phyloP scores from a whole-genome alignment of 2,888 invertebrate species.

The Druceiella hillmani region DNA sequence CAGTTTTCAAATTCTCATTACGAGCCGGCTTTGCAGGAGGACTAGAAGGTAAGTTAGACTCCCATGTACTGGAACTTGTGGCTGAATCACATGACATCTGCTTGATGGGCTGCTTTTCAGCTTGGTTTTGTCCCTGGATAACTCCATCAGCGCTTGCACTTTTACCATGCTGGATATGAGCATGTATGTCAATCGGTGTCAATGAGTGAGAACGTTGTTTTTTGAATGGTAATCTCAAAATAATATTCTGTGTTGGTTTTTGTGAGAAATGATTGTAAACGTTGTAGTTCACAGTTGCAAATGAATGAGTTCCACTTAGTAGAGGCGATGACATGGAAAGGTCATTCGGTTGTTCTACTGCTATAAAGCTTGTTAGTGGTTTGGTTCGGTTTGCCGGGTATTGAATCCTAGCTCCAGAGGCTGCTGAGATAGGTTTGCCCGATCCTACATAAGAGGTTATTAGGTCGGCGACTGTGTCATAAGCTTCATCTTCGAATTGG shows the following conservation, averaged over 20 bases:
- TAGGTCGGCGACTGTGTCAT: conserved; percentile 88
- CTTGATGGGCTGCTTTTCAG: conserved; percentile 35
- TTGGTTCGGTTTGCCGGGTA: conserved; percentile 78
- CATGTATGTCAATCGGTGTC: conserved; percentile 56
- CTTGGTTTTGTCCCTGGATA: conserved; percentile 48
- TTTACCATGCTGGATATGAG: conserved; percentile 49
- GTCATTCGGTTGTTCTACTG: conserved; percentile 36
- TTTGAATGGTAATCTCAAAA: conserved; percentile 39
- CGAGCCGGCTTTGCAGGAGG: conserved; percentile 55
- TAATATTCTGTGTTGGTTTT: conserved; percentile 40
- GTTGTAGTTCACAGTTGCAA: conserved; percentile 53
- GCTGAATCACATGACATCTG: conserved; percentile 46
- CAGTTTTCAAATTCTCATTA: conserved; percentile 50
- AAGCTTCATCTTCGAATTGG: conserved; percentile 91
- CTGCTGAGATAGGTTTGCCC: conserved; percentile 81
- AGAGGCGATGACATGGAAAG: conserved; percentile 35
- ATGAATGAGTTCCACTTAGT: conserved; percentile 32
- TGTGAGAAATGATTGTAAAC: conserved; percentile 45
- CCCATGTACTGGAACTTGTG: conserved; percentile 47
- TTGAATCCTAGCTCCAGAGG: conserved; percentile 83
- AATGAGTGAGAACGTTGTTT: conserved; percentile 74
- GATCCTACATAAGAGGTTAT: conserved; percentile 92
- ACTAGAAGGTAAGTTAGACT: conserved; percentile 51
- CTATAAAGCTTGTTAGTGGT: conserved; percentile 66
- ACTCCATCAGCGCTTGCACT: conserved; percentile 68